Conservation (phyloP, 2,113 vertebrate genomes). For the Python bivittatus region DNA sequence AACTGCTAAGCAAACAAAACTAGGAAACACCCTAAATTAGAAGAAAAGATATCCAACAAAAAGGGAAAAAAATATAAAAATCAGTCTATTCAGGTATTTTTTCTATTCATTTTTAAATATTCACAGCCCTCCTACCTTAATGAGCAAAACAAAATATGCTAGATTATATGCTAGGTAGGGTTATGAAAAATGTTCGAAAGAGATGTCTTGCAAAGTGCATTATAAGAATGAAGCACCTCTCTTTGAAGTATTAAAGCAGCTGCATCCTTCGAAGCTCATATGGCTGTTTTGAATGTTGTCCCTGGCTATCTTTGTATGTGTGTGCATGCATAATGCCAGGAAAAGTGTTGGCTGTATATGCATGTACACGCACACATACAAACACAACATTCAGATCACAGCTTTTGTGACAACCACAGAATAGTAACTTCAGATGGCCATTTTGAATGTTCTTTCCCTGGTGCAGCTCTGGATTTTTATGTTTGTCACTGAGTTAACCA, state of each 20-base stretch:
- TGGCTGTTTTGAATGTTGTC: not conserved
- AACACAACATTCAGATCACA: not conserved
- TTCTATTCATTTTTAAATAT: not conserved
- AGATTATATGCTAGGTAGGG: not conserved
- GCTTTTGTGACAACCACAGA: not conserved
- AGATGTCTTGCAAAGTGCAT: not conserved
- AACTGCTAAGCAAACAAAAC: not conserved
- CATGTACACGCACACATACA: not conserved
- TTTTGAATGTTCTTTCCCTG: not conserved
- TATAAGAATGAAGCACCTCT: not conserved
- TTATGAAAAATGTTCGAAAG: not conserved
- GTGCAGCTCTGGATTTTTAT: not conserved
- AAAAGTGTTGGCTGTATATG: not conserved
- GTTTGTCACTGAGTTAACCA: not conserved
- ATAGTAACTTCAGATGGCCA: not conserved
- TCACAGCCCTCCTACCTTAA: not conserved
- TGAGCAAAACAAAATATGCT: not conserved
- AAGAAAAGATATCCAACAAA: not conserved
- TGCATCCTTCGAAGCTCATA: not conserved
- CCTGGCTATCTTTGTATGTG: not conserved
- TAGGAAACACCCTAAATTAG: not conserved
- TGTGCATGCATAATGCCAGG: not conserved
- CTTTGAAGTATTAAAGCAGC: not conserved
- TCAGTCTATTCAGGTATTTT: not conserved
- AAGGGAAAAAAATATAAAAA: not conserved